Percentiles rank a stretch among this genome's conserved stretches.
phyloP scores from a whole-genome alignment of 2,797 vertebrate species.

The Gymnoscopelus microlampas region DNA sequence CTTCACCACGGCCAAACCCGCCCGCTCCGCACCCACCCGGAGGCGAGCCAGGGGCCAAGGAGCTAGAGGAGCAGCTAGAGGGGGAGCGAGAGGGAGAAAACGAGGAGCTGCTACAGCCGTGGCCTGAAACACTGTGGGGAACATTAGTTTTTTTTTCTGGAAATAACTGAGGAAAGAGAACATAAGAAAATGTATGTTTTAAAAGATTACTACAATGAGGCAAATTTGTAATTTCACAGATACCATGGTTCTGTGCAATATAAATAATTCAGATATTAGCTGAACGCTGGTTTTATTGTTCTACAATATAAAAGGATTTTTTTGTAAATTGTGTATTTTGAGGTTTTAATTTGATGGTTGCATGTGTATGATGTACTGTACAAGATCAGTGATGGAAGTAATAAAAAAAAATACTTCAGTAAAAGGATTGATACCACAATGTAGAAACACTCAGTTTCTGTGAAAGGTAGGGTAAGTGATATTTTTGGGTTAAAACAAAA shows the following conservation, averaged over 20 bases:
- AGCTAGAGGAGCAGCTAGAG: constrained; percentile 15
- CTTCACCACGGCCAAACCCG: constrained; percentile 87
- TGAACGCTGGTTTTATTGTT: background rate
- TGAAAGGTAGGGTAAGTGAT: no score
- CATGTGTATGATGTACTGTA: constrained; percentile 6
- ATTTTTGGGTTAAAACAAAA: no score
- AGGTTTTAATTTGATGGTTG: background rate
- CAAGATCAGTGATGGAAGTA: no score
- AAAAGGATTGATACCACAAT: no score
- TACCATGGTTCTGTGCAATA: background rate
- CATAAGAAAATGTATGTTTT: background rate
- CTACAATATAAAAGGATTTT: background rate
- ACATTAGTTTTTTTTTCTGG: background rate
- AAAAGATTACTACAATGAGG: background rate
- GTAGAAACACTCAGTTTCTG: no score
- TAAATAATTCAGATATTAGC: background rate
- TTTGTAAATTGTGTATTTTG: constrained; percentile 6
- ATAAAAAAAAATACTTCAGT: no score
- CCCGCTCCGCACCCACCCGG: constrained; percentile 46
- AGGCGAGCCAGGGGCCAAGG: constrained; percentile 43
- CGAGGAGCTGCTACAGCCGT: background rate
- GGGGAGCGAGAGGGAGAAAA: constrained; percentile 20
- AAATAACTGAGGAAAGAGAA: background rate
- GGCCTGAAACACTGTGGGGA: constrained; percentile 22
- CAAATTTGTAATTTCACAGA: no score